phyloP scores from a whole-genome alignment of 2,888 invertebrate genomes.

The Drosophila limbata region DNA sequence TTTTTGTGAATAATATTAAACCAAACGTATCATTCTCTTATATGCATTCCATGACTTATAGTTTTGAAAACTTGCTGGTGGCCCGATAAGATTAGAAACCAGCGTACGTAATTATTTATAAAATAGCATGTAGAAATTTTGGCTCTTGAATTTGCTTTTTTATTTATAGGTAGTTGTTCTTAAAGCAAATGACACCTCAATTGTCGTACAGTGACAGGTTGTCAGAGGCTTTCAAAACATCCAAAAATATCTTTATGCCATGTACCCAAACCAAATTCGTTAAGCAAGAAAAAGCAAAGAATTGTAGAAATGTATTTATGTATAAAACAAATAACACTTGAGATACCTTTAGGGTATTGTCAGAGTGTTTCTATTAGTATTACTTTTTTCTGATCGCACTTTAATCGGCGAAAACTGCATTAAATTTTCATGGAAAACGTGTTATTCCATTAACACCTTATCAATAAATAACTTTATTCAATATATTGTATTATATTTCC shows the following conservation, averaged over 20 bases:
- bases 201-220: slow-evolving; percentile 7
- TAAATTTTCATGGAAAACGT: slow-evolving; percentile 20
- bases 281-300: not conserved
- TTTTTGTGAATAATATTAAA: not conserved
- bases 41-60: slow-evolving; percentile 16
- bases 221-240: not conserved
- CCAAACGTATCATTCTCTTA: not conserved
- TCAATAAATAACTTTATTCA: slow-evolving; percentile 33
- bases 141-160: not conserved
- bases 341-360: too few relatives aligned
- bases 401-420: not conserved
- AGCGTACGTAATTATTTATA: slow-evolving; percentile 32
- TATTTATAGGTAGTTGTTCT: slow-evolving; percentile 10
- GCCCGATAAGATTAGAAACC: slow-evolving; percentile 60
- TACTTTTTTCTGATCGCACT: not conserved
- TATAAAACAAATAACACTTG: not conserved
- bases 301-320: not conserved
- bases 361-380: too few relatives aligned
- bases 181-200: slow-evolving; percentile 21
- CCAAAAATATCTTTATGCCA: not conserved
- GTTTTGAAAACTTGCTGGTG: slow-evolving; percentile 8
- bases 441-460: slow-evolving; percentile 34
- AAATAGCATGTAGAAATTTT: slow-evolving; percentile 26
- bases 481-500: slow-evolving; percentile 45
- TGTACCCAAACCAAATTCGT: too few relatives aligned